phyloP scores from a whole-genome alignment of 2,797 vertebrate genomes.

The Taenioides sp. region DNA sequence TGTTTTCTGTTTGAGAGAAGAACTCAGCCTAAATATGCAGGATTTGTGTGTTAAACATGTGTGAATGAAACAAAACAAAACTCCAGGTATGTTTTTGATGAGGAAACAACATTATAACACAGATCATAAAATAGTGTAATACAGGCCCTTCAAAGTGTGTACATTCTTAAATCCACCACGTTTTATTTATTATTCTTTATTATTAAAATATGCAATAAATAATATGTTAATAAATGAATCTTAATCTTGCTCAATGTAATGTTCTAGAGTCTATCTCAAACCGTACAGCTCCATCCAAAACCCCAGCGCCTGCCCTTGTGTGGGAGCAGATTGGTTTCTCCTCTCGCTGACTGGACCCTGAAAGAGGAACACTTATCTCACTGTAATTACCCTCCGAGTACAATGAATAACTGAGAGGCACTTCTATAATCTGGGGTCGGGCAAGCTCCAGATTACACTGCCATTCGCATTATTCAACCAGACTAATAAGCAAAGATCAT shows the following conservation, averaged over 20 bases:
- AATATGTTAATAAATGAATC: no score
- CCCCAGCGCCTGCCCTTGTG: conserved; percentile 59
- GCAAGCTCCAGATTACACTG: conserved; percentile 64
- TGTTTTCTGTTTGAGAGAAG: no score
- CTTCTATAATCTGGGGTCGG: conserved; percentile 73
- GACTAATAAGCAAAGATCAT: conserved; percentile 72
- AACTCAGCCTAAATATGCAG: no score
- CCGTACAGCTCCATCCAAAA: conserved; percentile 52
- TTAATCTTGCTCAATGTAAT: background rate
- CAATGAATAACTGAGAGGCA: conserved; percentile 78
- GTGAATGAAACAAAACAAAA: no score
- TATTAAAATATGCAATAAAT: background rate
- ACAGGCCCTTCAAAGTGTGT: no score
- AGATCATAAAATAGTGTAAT: no score
- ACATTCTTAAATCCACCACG: no score
- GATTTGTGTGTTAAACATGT: no score
- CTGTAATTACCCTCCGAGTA: conserved; percentile 76
- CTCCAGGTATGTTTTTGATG: no score
- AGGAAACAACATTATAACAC: no score
- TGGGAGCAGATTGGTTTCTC: conserved; percentile 68
- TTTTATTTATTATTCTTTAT: no score
- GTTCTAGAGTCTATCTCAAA: conserved; percentile 56
- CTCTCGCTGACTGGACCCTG: conserved; percentile 51
- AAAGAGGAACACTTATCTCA: conserved; percentile 73
- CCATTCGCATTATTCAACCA: conserved; percentile 59